phyloP scores from a whole-genome alignment of 1,140 invertebrate genomes.

The Leptinotarsa texana region DNA sequence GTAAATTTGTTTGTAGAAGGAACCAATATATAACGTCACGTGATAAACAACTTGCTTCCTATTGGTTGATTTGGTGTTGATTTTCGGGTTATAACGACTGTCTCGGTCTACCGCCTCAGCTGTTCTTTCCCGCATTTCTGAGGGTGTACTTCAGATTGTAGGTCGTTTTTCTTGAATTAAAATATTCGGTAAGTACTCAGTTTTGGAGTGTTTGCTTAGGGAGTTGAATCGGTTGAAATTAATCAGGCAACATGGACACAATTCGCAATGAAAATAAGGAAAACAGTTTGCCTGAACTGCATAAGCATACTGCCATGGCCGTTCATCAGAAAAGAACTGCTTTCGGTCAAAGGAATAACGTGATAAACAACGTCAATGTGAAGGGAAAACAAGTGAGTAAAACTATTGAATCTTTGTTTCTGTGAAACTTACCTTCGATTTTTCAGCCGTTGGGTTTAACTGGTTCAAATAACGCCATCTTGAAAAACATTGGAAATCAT shows the following conservation, averaged over 20 bases:
- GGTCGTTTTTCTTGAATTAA: too few species aligned
- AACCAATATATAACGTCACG: neutral
- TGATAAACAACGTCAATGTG: slow-evolving; percentile 44
- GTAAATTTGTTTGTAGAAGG: neutral
- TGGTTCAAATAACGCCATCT: slow-evolving; percentile 14
- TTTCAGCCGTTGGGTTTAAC: slow-evolving; percentile 30
- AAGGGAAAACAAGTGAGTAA: slow-evolving; percentile 55
- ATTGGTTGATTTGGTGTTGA: slow-evolving; percentile 1
- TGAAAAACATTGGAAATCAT: slow-evolving; percentile 11
- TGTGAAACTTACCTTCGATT: slow-evolving; percentile 16
- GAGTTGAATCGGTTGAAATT: neutral
- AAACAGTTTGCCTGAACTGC: slow-evolving; percentile 57
- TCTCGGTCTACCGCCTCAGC: slow-evolving; percentile 23
- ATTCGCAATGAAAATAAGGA: slow-evolving; percentile 71
- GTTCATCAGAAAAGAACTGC: slow-evolving; percentile 63
- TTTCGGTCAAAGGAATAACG: slow-evolving; percentile 54
- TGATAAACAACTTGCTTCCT: neutral
- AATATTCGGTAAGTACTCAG: too few species aligned
- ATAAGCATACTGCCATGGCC: slow-evolving; percentile 58
- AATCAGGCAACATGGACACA: slow-evolving; percentile 59
- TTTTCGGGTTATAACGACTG: neutral
- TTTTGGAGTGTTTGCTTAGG: neutral
- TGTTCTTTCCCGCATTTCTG: slow-evolving; percentile 14
- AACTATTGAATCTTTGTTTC: slow-evolving; percentile 21
- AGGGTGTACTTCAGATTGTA: too few species aligned